Base-by-base conservation (phyloP, 2,797 vertebrate genomes). In the Leptatherina wallacei region DNA sequence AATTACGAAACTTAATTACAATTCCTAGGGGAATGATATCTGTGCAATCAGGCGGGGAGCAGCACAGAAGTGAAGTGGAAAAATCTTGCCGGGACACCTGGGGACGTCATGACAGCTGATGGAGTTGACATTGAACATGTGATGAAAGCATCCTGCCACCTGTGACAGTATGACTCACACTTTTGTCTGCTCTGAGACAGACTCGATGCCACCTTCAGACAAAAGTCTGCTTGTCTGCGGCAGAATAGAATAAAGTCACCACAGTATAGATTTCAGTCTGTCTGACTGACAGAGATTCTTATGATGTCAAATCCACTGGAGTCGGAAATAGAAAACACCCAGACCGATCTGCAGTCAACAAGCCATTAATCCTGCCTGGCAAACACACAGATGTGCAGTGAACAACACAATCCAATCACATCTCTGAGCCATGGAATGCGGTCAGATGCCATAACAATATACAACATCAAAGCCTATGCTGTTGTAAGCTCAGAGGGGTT, bases 1-100 rank as follows among this genome's bases (percentile, higher is more conserved):
- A 92, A 94, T 95, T 95, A 94, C 90, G 80, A 87, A 93, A 94
- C 92, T 94, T 93, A 93, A 94, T 95, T 93, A 94, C 80, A 85
- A 87, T 84, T 88, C 93, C 90, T 83, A 0, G 9, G 85, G 90
- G 91, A 88, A 70, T 11, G 27, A 22, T 73, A 81, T 80, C 81
- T 71, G 69, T 85, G 80, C 78, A 44, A 65, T 77, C 65, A 61
- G 72, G 70, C 69, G 20, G 75, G 75, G 65, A 77, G 61, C 56
- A 9, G 32, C 35, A 2, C 61, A 54, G 54, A 24, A n/a, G 54
- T 6, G 61, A 22, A 64, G 62, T 1, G 16, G 65, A 75, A 52
- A 56, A 75, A 67, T 61, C 44, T 52, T 1, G 38, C 55, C 0
- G 2, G 44, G 47, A 42, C 51, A 74, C 33, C 56, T 35, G 13